Evolutionary conservation across 2,797 vertebrate species (phyloP).

Genomic region (Anomalospiza imberbis): DNA sequence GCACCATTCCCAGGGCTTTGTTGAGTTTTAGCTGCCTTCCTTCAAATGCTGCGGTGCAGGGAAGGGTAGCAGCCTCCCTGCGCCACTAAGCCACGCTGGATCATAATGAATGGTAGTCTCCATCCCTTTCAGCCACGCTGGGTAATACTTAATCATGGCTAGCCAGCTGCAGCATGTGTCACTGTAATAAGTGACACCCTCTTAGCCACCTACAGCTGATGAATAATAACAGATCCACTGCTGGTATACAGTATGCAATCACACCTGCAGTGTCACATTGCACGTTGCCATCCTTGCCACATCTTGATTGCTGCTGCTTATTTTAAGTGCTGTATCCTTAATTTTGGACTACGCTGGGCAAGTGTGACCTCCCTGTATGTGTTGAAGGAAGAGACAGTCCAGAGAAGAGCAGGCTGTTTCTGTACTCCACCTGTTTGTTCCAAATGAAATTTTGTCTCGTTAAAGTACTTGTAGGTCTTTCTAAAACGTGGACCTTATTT

Average conservation of each 20-base stretch:
- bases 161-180: conserved; percentile 33
- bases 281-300: neutral
- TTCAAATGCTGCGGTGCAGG: neutral
- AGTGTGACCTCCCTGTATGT: neutral
- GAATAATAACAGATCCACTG: conserved; percentile 4
- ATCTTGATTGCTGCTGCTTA: neutral
- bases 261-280: neutral
- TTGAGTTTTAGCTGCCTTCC: neutral
- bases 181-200: conserved; percentile 28
- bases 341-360: neutral
- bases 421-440: neutral
- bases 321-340: neutral
- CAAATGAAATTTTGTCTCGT: neutral
- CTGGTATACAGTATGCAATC: neutral
- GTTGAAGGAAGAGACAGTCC: neutral
- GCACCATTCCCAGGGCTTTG: neutral
- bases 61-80: neutral
- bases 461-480: neutral
- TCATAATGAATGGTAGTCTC: neutral
- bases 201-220: conserved; percentile 20
- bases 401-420: neutral
- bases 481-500: neutral
- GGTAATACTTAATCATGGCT: conserved; percentile 4
- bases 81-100: neutral
- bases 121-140: neutral